Conservation (phyloP, 2,113 vertebrate genomes). For the Potamarius usumacintae region DNA sequence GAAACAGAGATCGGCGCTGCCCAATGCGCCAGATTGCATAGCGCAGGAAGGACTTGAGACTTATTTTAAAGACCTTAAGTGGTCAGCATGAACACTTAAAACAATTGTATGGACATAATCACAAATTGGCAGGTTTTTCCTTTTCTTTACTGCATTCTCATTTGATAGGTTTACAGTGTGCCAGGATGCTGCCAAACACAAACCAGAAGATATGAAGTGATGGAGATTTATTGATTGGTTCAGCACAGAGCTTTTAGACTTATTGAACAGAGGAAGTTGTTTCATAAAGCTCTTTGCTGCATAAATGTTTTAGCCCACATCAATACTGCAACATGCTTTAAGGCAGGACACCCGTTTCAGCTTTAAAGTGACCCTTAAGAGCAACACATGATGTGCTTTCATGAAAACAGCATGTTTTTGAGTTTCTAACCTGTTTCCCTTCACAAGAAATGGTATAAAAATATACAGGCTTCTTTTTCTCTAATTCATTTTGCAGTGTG, state of each 20-base stretch:
- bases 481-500: slow-evolving; percentile 2
- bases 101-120: no score
- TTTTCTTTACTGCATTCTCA: neutral
- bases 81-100: neutral
- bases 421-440: neutral
- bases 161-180: neutral
- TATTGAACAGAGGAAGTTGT: slow-evolving; percentile 20
- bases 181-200: neutral
- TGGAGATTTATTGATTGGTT: neutral
- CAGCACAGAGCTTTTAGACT: slow-evolving; percentile 19
- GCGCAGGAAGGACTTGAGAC: no score
- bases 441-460: neutral
- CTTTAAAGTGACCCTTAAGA: neutral
- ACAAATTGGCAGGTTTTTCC: neutral
- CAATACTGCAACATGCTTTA: slow-evolving; percentile 60
- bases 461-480: neutral
- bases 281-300: slow-evolving; percentile 3
- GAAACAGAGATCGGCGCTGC: no score
- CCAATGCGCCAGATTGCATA: no score
- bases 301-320: slow-evolving; percentile 66
- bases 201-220: neutral
- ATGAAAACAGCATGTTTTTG: neutral
- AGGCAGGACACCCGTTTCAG: slow-evolving; percentile 56
- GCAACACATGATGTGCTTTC: neutral
- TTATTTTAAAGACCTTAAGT: no score